Conservation (phyloP, 2,888 invertebrate genomes). For the Automeris io region DNA sequence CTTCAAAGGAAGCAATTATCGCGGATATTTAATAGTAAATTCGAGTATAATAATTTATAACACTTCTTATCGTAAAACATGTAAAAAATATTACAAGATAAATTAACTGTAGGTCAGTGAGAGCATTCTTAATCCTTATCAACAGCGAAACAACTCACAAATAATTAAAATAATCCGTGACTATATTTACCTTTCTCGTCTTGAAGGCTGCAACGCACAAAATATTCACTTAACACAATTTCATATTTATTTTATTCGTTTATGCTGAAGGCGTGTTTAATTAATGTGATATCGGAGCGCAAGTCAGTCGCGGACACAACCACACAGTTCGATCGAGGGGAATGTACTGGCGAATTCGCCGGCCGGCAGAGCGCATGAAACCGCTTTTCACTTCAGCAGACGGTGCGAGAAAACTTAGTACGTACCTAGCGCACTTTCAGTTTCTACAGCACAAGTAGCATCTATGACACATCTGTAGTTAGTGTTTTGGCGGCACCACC, state of each 20-base stretch:
- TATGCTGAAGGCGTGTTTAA: background rate
- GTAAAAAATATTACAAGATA: no score
- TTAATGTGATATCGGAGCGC: background rate
- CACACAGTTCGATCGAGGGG: background rate
- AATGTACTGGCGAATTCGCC: conserved; percentile 1
- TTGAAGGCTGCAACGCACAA: background rate
- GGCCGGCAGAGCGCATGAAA: background rate
- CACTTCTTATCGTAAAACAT: no score
- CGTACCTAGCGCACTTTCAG: background rate
- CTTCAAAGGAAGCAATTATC: no score
- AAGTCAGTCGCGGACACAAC: background rate
- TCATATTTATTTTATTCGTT: background rate
- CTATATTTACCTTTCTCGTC: conserved; percentile 1
- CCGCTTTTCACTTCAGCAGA: background rate
- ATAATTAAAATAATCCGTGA: background rate
- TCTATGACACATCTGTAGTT: no score
- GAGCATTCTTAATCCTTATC: background rate
- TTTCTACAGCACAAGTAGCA: background rate
- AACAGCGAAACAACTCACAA: background rate
- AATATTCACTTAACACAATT: background rate
- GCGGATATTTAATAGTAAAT: no score
- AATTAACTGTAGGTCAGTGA: background rate
- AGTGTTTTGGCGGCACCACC: no score
- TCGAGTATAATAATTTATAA: no score
- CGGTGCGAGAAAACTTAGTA: background rate